Evolutionary conservation across 2,113 vertebrate species (phyloP).

Genomic region (Grallaria varia): DNA sequence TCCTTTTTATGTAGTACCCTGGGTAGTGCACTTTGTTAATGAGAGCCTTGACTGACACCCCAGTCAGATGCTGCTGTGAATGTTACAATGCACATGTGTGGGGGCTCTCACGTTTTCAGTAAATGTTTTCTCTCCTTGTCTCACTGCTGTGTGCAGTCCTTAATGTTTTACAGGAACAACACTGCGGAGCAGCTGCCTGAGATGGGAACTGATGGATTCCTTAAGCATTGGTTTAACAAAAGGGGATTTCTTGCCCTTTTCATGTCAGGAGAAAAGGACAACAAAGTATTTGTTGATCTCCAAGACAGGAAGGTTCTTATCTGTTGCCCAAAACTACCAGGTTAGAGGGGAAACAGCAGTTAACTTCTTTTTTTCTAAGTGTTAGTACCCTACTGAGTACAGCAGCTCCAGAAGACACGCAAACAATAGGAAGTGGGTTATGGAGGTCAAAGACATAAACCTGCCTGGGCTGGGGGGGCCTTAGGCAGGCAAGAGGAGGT

Average conservation of each 20-base stretch:
- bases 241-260: neutral
- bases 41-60: neutral
- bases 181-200: neutral
- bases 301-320: neutral
- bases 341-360: neutral
- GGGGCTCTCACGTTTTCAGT: rapidly evolving
- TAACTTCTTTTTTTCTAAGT: neutral
- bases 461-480: neutral
- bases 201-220: neutral
- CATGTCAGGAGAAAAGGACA: neutral
- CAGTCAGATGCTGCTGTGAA: neutral
- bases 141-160: neutral
- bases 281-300: neutral
- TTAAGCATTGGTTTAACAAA: neutral
- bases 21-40: neutral
- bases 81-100: too few species aligned
- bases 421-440: neutral
- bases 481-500: neutral
- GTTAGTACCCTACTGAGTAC: neutral
- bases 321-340: neutral
- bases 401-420: neutral
- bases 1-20: neutral
- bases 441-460: neutral
- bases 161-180: neutral
- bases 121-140: neutral